phyloP scores from a whole-genome alignment of 2,797 vertebrate species.

The Yasuhikotakia modesta region DNA sequence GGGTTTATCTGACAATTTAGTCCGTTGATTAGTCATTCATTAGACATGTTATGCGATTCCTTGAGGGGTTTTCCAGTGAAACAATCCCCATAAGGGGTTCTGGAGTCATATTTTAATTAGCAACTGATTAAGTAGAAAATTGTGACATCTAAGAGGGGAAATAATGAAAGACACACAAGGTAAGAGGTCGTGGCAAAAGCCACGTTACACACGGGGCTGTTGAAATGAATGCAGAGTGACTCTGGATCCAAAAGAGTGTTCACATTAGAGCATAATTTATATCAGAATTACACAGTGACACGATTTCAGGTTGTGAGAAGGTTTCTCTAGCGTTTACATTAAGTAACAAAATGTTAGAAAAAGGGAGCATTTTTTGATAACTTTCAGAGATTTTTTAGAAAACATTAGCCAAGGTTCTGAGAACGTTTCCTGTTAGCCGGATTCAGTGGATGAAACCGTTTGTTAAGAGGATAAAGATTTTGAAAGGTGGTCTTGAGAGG shows the following conservation, averaged over 20 bases:
- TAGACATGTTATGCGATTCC: slow-evolving; percentile 59
- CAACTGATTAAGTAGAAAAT: slow-evolving; percentile 64
- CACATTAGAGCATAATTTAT: slow-evolving; percentile 28
- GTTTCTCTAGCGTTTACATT: too few species aligned
- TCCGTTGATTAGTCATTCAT: slow-evolving; percentile 64
- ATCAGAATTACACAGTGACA: neutral
- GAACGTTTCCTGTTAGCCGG: neutral
- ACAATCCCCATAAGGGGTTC: slow-evolving; percentile 58
- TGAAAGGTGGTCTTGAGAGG: slow-evolving; percentile 36
- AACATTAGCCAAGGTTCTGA: too few species aligned
- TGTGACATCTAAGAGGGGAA: slow-evolving; percentile 55
- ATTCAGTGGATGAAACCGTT: slow-evolving; percentile 28
- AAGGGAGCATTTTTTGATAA: too few species aligned
- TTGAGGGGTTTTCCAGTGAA: slow-evolving; percentile 52
- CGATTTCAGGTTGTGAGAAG: neutral
- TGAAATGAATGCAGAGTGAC: neutral
- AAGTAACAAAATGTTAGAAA: too few species aligned
- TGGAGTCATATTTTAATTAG: slow-evolving; percentile 69
- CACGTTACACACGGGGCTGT: neutral
- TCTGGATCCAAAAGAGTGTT: slow-evolving; percentile 7
- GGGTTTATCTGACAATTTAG: slow-evolving; percentile 62
- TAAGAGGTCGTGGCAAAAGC: slow-evolving; percentile 51
- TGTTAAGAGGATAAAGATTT: slow-evolving; percentile 44
- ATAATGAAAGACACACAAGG: slow-evolving; percentile 54
- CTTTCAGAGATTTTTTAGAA: too few species aligned